Percentiles rank a stretch among this genome's conserved stretches.
phyloP scores from a whole-genome alignment of 2,888 invertebrate genomes.

The Oscheius sp. region DNA sequence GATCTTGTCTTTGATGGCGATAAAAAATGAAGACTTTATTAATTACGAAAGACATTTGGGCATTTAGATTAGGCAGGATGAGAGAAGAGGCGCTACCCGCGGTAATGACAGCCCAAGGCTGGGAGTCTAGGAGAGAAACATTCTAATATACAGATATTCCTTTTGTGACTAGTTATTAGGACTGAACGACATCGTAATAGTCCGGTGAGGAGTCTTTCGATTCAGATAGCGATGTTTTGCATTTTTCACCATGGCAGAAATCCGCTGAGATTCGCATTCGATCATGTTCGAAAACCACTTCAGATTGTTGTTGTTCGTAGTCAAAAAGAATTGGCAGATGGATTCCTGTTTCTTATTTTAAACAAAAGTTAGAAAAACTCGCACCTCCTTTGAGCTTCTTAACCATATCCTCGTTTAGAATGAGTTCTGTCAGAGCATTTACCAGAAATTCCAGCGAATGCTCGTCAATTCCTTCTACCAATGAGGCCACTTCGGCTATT shows the following conservation, averaged over 20 bases:
- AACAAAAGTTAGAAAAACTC: neutral
- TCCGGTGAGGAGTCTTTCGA: constrained; percentile 62
- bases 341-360: constrained; percentile 45
- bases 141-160: constrained; percentile 11
- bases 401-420: constrained; percentile 68
- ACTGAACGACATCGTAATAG: constrained; percentile 65
- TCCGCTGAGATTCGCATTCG: constrained; percentile 59
- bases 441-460: constrained; percentile 67
- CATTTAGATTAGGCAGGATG: neutral
- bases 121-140: constrained; percentile 19
- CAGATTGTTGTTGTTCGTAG: constrained; percentile 61
- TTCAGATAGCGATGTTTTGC: constrained; percentile 50
- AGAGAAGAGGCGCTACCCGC: constrained; percentile 24
- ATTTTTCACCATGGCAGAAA: constrained; percentile 66
- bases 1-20: constrained; percentile 13
- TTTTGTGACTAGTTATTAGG: constrained; percentile 33
- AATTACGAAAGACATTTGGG: constrained; percentile 13
- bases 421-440: constrained; percentile 67
- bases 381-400: constrained; percentile 63
- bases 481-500: constrained; percentile 60
- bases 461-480: constrained; percentile 68
- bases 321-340: constrained; percentile 68
- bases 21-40: constrained; percentile 15
- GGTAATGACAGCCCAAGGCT: constrained; percentile 5
- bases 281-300: constrained; percentile 65